Percentiles rank a stretch among this genome's conserved stretches.
Evolutionary conservation across 2,797 vertebrate species (phyloP).

Genomic region (Acipenser oxyrinchus): DNA sequence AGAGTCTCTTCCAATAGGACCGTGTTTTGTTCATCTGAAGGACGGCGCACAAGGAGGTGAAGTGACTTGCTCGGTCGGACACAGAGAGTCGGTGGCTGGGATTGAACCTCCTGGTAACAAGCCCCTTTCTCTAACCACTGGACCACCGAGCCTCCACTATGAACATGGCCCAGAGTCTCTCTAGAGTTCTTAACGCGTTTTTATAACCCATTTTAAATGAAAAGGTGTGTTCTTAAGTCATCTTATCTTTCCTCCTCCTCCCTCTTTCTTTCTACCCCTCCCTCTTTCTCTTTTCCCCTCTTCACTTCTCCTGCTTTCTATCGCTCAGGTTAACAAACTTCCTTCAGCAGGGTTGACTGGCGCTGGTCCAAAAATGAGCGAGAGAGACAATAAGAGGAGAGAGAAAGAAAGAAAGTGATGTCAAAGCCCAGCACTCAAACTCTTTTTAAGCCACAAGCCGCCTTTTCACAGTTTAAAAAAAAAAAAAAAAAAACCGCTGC

Average conservation of each 20-base stretch:
- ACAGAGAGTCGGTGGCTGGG: no score
- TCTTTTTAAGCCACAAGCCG: not conserved
- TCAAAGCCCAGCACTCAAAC: not conserved
- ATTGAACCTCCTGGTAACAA: no score
- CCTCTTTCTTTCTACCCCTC: not conserved
- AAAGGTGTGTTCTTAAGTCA: no score
- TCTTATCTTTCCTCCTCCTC: not conserved
- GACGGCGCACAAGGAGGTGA: no score
- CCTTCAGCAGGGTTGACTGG: not conserved
- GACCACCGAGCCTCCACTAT: no score
- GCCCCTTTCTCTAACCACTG: no score
- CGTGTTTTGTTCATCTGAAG: no score
- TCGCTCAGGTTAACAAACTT: not conserved
- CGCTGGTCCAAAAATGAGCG: not conserved
- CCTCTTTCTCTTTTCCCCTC: constrained; percentile 9
- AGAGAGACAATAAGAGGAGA: not conserved
- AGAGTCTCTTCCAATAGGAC: no score
- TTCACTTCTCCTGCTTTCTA: constrained; percentile 4
- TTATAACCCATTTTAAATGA: no score
- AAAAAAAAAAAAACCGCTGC: not conserved
- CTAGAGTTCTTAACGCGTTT: no score
- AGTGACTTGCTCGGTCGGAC: no score
- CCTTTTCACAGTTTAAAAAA: not conserved
- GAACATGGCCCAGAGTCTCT: no score
- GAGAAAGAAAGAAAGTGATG: not conserved